Conservation (phyloP, 2,113 vertebrate genomes). For the Scophthalmus maximus region DNA sequence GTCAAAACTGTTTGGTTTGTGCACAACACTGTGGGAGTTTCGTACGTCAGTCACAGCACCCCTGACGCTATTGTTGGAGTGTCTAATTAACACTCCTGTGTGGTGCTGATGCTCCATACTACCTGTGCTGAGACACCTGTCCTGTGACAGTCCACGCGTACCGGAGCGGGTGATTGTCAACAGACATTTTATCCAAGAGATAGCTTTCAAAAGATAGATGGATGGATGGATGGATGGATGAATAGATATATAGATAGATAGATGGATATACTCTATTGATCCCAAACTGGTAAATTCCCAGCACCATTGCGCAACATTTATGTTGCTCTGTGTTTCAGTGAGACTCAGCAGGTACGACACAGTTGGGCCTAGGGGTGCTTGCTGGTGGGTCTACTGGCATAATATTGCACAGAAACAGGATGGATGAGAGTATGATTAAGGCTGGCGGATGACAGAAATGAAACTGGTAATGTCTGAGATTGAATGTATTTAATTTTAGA, state of each 20-base stretch:
- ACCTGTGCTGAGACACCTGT: slow-evolving; percentile 74
- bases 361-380: slow-evolving; percentile 49
- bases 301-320: slow-evolving; percentile 23
- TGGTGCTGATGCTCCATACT: slow-evolving; percentile 65
- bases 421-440: slow-evolving; percentile 64
- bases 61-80: slow-evolving; percentile 67
- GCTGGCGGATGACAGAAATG: slow-evolving; percentile 57
- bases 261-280: too few species aligned
- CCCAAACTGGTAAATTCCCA: too few species aligned
- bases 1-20: slow-evolving; percentile 50
- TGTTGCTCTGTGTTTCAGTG: slow-evolving; percentile 55
- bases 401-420: slow-evolving; percentile 60
- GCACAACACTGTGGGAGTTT: slow-evolving; percentile 60
- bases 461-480: slow-evolving; percentile 65
- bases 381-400: slow-evolving; percentile 64
- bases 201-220: slow-evolving; percentile 28
- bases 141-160: slow-evolving; percentile 50
- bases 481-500: slow-evolving; percentile 59
- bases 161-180: slow-evolving; percentile 52
- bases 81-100: slow-evolving; percentile 81
- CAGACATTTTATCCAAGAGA: slow-evolving; percentile 43
- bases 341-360: slow-evolving; percentile 64
- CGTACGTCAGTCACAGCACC: slow-evolving; percentile 62
- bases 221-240: too few species aligned
- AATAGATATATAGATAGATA: too few species aligned